Evolutionary conservation across 2,888 invertebrate species (phyloP), one percentile per base, ranked within the genome.

Genomic region (Lepidochrysops patricia): DNA sequence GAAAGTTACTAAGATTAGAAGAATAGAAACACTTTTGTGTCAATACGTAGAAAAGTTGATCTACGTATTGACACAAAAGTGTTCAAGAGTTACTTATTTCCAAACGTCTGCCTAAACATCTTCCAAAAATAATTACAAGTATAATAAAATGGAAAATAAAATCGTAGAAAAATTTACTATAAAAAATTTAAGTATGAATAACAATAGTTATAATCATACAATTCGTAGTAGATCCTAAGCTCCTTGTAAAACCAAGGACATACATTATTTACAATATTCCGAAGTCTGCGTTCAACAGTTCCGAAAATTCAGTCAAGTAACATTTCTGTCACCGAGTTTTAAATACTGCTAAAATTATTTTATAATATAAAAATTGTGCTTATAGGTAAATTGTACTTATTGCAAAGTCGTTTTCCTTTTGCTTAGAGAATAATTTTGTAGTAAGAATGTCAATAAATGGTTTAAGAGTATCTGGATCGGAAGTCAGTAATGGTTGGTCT

Each of bases 241-340:
- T 82, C 87, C 88, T 87, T 87, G 87, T 87, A 87, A 84, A 89
- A 89, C 88, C 88, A 86, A 89, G 86, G 84, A 83, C 82, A 85
- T 81, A 82, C 80, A 81, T 75, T 80, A 80, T 81, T 75, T 83
- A 85, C 74, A 80, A 71, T 71, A 74, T 74, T 87, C 84, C 88
- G 82, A 84, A 79, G 68, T 66, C 71, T 76, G 74, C 72, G 67
- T 67, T 60, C 63, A 68, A 76, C 75, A 76, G 81, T 74, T 79
- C 71, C 84, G 86, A 87, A 88, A 80, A 78, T 81, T 89, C 88
- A 89, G 87, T 89, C 88, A 76, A 80, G 86, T 79, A 84, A 86
- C 85, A 83, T 75, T 80, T 77, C 77, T 77, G 83, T 86, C 80
- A 85, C 82, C 75, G 82, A 82, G 77, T 79, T 80, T 69, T 75